A percentile compares a stretch with the other conserved stretches of the same genome.
phyloP scores from a whole-genome alignment of 2,888 invertebrate species.

The Colostygia pectinataria region DNA sequence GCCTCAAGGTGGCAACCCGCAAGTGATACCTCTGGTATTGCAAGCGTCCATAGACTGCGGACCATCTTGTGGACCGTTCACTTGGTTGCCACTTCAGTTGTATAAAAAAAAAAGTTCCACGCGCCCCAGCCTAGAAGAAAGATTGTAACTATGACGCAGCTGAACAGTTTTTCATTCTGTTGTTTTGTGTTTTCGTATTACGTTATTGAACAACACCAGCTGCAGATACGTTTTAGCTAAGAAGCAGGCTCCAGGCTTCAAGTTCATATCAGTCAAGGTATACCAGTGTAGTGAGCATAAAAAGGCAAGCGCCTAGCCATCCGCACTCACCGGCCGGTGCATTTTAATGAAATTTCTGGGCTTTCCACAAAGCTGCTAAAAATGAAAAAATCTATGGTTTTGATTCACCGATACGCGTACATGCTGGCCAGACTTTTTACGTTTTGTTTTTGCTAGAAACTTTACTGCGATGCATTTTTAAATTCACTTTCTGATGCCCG shows the following conservation, averaged over 20 bases:
- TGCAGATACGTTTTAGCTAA: no score
- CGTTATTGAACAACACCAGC: no score
- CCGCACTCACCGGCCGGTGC: constrained; percentile 39
- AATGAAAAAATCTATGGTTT: constrained; percentile 59
- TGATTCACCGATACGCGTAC: constrained; percentile 52
- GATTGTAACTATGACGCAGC: no score
- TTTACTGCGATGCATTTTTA: constrained; percentile 35
- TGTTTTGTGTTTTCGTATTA: no score
- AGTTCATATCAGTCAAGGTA: constrained; percentile 39
- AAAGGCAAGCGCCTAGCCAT: constrained; percentile 13
- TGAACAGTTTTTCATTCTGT: no score
- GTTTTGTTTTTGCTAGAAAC: constrained; percentile 39
- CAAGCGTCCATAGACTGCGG: no score
- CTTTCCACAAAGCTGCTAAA: constrained; percentile 67
- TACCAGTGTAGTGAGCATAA: constrained; percentile 35
- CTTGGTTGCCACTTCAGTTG: no score
- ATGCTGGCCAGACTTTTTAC: constrained; percentile 33
- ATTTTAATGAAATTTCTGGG: constrained; percentile 74
- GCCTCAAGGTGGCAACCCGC: no score
- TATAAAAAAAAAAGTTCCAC: no score
- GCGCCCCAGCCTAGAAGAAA: no score
- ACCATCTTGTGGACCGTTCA: no score
- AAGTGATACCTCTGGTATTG: no score
- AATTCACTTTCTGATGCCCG: constrained; percentile 22
- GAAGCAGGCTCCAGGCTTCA: constrained; percentile 9